Evolutionary conservation across 2,888 invertebrate species (phyloP).

Genomic region (Graphium colonna): DNA sequence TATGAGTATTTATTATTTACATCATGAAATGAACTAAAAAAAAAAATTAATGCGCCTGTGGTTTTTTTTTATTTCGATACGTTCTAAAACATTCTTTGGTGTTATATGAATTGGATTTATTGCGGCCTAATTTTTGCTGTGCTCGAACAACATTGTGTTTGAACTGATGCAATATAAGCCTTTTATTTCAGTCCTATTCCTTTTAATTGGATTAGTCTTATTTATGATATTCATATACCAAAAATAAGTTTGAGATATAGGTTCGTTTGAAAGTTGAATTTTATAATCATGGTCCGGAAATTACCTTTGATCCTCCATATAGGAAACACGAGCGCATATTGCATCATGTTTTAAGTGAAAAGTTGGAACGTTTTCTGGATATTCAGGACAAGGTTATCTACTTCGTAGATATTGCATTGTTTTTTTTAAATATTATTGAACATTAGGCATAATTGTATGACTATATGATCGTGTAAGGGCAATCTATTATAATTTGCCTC

Average conservation of each 20-base stretch:
- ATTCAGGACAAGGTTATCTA: background rate
- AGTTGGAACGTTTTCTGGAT: background rate
- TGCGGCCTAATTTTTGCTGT: background rate
- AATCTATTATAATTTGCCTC: slow-evolving; percentile 53
- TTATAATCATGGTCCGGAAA: too few species aligned
- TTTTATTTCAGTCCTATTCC: background rate
- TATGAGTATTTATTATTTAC: background rate
- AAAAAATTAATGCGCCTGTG: background rate
- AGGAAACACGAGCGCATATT: background rate
- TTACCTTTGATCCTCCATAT: background rate
- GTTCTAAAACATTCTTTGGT: too few species aligned
- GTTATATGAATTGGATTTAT: background rate
- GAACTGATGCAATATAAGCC: background rate
- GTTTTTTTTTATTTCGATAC: too few species aligned
- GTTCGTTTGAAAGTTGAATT: slow-evolving; percentile 6
- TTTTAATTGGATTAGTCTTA: too few species aligned
- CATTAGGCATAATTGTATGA: slow-evolving; percentile 19
- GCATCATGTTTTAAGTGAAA: background rate
- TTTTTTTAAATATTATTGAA: background rate
- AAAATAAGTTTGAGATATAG: slow-evolving; percentile 4
- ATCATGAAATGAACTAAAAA: background rate
- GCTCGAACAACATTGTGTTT: background rate
- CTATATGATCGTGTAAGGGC: slow-evolving; percentile 39
- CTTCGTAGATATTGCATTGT: background rate
- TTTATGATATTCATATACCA: too few species aligned